Percentiles rank a stretch among this genome's conserved stretches.
phyloP scores from a whole-genome alignment of 2,797 vertebrate genomes.

The Poeciliopsis gracilis region DNA sequence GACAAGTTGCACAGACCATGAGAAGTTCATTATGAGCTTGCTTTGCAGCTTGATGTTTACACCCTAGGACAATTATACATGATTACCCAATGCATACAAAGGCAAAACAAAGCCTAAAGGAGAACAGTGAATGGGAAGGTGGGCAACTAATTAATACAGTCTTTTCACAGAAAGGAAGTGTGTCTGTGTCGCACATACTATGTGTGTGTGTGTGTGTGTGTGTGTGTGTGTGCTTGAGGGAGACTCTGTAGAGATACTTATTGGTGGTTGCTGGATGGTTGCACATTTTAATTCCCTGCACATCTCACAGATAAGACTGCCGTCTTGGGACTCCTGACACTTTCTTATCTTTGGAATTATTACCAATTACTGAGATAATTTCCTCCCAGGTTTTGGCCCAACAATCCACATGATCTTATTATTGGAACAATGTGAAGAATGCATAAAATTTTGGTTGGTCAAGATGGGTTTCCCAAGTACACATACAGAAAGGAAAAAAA shows the following conservation, averaged over 20 bases:
- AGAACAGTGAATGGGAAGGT: constrained; percentile 51
- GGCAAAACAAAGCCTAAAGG: constrained; percentile 30
- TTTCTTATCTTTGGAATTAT: constrained; percentile 41
- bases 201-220: constrained; percentile 3
- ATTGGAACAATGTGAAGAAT: constrained; percentile 16
- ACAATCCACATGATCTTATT: constrained; percentile 3
- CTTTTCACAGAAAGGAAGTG: constrained; percentile 38
- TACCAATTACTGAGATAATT: constrained; percentile 27
- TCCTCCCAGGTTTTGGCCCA: background rate
- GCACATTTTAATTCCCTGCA: constrained; percentile 51
- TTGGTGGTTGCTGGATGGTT: constrained; percentile 41
- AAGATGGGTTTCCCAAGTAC: background rate
- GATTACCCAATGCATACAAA: constrained; percentile 52
- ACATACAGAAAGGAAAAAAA: background rate
- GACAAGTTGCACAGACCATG: constrained; percentile 24
- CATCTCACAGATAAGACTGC: constrained; percentile 38
- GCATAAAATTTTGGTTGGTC: constrained; percentile 1
- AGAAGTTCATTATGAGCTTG: constrained; percentile 54
- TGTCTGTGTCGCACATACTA: background rate
- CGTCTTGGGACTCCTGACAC: constrained; percentile 40
- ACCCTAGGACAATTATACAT: constrained; percentile 54
- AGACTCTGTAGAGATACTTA: constrained; percentile 17
- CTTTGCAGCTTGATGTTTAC: constrained; percentile 64
- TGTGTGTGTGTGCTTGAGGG: constrained; percentile 7
- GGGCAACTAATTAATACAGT: constrained; percentile 61